Base-by-base conservation (phyloP, 2,113 vertebrate genomes). In the Mastomys natalensis region DNA sequence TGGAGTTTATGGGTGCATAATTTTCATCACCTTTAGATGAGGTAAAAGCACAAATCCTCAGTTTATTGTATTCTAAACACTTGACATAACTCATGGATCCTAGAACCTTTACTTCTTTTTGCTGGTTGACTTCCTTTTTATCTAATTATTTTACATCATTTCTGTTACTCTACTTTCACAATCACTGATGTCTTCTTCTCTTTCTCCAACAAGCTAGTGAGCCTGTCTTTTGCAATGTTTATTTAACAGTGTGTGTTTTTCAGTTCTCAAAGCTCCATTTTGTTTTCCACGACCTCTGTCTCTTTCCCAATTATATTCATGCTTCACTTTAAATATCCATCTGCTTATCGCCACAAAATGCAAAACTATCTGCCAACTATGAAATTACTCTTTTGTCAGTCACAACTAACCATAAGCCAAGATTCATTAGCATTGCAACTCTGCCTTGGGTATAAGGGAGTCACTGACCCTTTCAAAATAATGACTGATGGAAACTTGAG, bases 331-430 rank as follows among this genome's bases (percentile, higher is more conserved):
- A 92, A 95, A 81, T 82, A 87, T 53, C 34, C 17, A 86, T 17
- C 51, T 37, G 60, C 34, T 77, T 2, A 77, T 93, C 51, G 72
- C 66, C 34, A 51, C 55, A 77, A 85, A 72, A 93, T 60, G 80
- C 8, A 16, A 58, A 72, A 88, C 13, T 51, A 55, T 88, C 51
- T 51, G 60, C 60, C 88, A 90, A 87, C 89, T 48, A 82, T 60
- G 87, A 68, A 82, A 89, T 31, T n/a, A 3, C 45, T 55, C 29
- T 88, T 85, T 84, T 92, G 81, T 66, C 62, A 66, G 22, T 91
- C 29, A 66, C 40, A 88, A 48, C n/a, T 37, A 76, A 85, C 84
- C 89, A 37, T 81, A 82, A 97, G 60, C 55, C 74, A 94, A 78
- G 15, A 91, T 89, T 92, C 81, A 64, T 66, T 68, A 48, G 72